These are phyloP conservation scores for Piezodorus guildinii DNA, from an alignment of 1,140 invertebrate genomes.

Conservation along the genomic window DNA sequence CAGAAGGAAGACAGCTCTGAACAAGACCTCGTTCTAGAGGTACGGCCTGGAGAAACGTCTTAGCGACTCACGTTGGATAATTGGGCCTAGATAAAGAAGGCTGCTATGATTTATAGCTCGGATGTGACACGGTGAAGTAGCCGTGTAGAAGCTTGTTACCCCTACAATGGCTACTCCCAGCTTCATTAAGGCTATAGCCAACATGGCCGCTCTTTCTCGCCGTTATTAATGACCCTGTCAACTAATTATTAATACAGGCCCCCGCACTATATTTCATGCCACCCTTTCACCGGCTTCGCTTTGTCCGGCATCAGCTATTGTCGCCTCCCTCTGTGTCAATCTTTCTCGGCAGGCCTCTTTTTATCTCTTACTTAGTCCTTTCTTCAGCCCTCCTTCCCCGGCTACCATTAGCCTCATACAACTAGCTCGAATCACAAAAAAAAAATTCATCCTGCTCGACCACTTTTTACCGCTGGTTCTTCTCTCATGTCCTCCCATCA, in stretches of 20 bases:
- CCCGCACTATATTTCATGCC: constrained; percentile 10
- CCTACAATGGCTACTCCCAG: neutral
- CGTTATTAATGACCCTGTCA: constrained; percentile 13
- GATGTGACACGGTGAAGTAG: constrained; percentile 10
- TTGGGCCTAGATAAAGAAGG: no score
- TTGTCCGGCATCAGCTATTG: neutral
- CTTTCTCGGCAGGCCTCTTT: neutral
- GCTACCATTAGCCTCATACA: neutral
- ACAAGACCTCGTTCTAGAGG: neutral
- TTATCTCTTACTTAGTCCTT: constrained; percentile 10
- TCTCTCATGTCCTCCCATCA: no score
- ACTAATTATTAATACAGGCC: constrained; percentile 14
- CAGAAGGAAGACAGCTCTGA: no score
- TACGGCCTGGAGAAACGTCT: no score
- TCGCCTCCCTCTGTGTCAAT: neutral
- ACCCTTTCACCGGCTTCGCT: constrained; percentile 3
- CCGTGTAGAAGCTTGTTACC: constrained; percentile 9
- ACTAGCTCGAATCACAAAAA: neutral
- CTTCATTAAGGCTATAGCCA: constrained; percentile 9
- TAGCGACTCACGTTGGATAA: no score
- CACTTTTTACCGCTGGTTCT: no score
- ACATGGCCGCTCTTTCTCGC: constrained; percentile 7
- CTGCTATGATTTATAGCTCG: constrained; percentile 6
- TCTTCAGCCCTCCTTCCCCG: neutral
- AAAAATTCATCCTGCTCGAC: no score